These are phyloP conservation scores for Varanus salvator DNA, from an alignment of 2,113 vertebrate genomes.

Conservation along the genomic window DNA sequence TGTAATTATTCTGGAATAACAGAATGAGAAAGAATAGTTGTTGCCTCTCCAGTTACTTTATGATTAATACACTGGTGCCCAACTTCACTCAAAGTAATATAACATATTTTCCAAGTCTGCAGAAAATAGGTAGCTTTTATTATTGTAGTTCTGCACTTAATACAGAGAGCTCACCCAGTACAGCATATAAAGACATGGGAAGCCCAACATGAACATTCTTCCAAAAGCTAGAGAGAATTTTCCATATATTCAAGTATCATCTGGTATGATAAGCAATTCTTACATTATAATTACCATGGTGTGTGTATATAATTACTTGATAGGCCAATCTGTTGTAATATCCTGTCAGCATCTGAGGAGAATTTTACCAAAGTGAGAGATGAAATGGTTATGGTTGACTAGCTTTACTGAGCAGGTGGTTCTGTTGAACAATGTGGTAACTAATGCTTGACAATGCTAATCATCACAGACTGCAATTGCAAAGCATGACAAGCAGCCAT, in stretches of 20 bases:
- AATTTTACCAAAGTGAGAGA: neutral
- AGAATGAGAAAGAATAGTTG: neutral
- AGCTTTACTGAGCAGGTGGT: neutral
- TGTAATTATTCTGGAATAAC: neutral
- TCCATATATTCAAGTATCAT: neutral
- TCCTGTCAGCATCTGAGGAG: neutral
- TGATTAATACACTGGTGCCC: neutral
- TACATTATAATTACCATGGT: neutral
- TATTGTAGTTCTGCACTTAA: neutral
- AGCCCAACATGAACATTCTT: neutral
- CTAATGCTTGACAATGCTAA: neutral
- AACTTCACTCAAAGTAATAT: too few species aligned
- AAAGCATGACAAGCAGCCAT: too few species aligned
- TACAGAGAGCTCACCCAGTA: neutral
- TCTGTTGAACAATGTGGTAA: neutral
- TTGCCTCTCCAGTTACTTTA: neutral
- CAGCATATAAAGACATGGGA: neutral
- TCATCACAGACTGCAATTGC: too few species aligned
- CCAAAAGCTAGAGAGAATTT: neutral
- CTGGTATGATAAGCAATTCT: neutral
- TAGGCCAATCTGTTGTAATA: neutral
- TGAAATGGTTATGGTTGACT: neutral
- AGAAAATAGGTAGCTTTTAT: neutral
- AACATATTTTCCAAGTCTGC: neutral
- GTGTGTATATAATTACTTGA: neutral